Evolutionary conservation across 1,140 invertebrate species (phyloP), one percentile per base, ranked within the genome.

Genomic region (Drosophila littoralis): DNA sequence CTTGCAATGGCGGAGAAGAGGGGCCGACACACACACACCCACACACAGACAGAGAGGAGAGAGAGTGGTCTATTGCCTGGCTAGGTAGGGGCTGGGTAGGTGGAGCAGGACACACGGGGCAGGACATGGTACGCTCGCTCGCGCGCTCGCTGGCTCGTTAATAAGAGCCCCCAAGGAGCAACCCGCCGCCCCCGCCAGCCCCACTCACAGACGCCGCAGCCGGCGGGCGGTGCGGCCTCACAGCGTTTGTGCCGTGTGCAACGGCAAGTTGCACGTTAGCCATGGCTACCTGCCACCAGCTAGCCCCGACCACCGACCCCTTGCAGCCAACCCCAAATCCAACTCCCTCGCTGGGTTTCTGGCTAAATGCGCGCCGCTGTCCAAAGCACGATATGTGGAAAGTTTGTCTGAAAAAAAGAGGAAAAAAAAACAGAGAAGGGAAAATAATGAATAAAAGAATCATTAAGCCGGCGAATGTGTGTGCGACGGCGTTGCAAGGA

Each of bases 381-480:
- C 83, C 83, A 89, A 77, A 80, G 69, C 83, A 76, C 75, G 65
- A 75, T 51, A 77, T 46, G 45, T 36, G 45, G 42, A 33, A 48
- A 45, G 54, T 73, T 65, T 4, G 40, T 22, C 42, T 60, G 40
- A 32, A 42, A 61, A 63, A 50, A 59, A 59, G 32, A 45, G n/a
- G 51, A 68, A 32, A 58, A 38, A 58, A 35, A 7, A 52, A 48
- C 38, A 43, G 46, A 17, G 15, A 7, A 60, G 75, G 42, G 42
- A 79, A 80, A 88, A 88, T 88, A 89, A 88, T 89, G 83, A 88
- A 88, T 89, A 88, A 88, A 88, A 78, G 84, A 88, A 88, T 88
- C 83, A 88, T 88, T 88, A 88, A 88, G 83, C 84, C 74, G 74
- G 80, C 69, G 83, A 67, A 75, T 79, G 68, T 77, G 73, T 77